Conservation (phyloP, 1,140 invertebrate species). For the Tetramorium alpestre region DNA sequence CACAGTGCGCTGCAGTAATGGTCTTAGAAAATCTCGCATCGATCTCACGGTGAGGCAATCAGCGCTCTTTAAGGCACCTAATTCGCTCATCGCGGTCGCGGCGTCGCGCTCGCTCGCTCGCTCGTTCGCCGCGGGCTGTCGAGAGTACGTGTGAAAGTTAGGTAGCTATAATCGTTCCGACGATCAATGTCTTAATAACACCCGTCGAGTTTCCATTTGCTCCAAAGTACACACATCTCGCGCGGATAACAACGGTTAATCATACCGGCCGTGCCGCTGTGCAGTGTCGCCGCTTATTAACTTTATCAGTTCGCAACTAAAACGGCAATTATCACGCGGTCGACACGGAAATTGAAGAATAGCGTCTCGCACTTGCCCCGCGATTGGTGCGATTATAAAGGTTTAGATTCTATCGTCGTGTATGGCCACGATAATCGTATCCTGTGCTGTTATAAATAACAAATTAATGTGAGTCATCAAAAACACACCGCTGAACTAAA, state of each 20-base stretch:
- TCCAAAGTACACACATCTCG: constrained; percentile 55
- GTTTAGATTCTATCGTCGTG: background rate
- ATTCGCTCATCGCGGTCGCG: constrained; percentile 43
- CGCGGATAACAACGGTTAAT: constrained; percentile 55
- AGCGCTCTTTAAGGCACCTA: constrained; percentile 53
- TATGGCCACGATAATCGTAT: background rate
- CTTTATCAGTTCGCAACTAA: background rate
- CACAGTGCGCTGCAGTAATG: constrained; percentile 55
- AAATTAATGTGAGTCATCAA: constrained; percentile 53
- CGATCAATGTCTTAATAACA: constrained; percentile 61
- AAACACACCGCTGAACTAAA: constrained; percentile 34
- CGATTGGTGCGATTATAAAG: background rate
- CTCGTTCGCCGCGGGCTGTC: constrained; percentile 40
- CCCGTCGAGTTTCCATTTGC: constrained; percentile 57
- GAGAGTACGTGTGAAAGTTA: constrained; percentile 54
- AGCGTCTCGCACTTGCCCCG: background rate
- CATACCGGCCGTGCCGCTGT: background rate
- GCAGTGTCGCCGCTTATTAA: constrained; percentile 14
- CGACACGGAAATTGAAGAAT: background rate
- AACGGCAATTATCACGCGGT: background rate
- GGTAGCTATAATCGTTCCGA: constrained; percentile 59
- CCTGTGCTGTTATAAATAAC: constrained; percentile 21
- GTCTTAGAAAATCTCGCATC: constrained; percentile 57
- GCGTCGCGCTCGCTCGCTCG: background rate
- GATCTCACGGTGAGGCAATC: constrained; percentile 47